These are phyloP conservation scores for Phrixothrix hirtus DNA, from an alignment of 2,888 invertebrate genomes.

Conservation along the genomic window DNA sequence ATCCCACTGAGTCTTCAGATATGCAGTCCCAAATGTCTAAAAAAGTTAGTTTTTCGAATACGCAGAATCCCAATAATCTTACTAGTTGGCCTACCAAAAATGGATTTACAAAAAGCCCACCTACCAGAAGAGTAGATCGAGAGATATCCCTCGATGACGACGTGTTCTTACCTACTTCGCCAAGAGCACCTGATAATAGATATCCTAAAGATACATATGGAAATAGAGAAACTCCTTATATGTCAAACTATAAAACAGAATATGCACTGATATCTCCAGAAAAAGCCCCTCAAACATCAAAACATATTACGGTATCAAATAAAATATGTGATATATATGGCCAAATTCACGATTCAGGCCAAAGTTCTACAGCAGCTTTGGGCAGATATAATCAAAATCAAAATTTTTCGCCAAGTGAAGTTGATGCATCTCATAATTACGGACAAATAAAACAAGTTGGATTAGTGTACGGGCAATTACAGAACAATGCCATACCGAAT, in stretches of 20 bases:
- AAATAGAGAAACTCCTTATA: not conserved
- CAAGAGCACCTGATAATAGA: conserved; percentile 15
- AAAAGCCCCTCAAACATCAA: conserved; percentile 13
- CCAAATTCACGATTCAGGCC: conserved; percentile 51
- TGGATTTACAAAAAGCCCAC: conserved; percentile 54
- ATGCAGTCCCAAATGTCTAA: conserved; percentile 54
- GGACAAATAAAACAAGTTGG: conserved; percentile 44
- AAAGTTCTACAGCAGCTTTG: conserved; percentile 25
- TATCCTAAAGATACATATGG: not conserved
- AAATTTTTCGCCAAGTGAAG: not conserved
- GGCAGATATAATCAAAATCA: conserved; percentile 20
- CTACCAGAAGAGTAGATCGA: conserved; percentile 47
- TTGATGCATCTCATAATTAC: conserved; percentile 14
- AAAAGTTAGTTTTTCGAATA: conserved; percentile 59
- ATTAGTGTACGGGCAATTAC: conserved; percentile 52
- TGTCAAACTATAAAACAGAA: too few species aligned
- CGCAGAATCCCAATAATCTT: conserved; percentile 36
- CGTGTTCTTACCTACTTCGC: conserved; percentile 45
- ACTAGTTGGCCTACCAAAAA: conserved; percentile 58
- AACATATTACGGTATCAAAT: conserved; percentile 48
- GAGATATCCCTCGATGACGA: conserved; percentile 45
- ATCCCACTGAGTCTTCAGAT: conserved; percentile 45
- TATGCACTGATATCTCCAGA: not conserved
- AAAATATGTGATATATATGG: conserved; percentile 56
- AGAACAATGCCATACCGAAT: conserved; percentile 36